A percentile compares a stretch with the other conserved stretches of the same genome.
These are phyloP conservation scores for Philonicus albiceps DNA, from an alignment of 2,888 invertebrate species.

Conservation along the genomic window DNA sequence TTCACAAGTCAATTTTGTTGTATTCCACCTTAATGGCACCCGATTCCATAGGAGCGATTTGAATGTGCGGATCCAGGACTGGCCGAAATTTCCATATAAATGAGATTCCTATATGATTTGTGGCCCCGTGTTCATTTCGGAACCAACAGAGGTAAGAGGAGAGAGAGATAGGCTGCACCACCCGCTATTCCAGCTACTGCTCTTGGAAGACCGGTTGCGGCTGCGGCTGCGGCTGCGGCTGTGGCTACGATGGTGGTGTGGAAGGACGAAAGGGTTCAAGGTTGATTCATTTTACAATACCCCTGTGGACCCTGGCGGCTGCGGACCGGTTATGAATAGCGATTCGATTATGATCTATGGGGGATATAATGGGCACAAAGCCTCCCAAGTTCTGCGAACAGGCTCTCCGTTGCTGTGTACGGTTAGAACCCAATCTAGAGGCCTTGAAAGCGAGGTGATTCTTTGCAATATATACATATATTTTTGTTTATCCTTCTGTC, in stretches of 20 bases:
- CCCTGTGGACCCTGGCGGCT: not conserved
- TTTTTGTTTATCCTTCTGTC: not conserved
- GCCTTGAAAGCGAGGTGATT: not conserved
- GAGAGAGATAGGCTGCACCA: not conserved
- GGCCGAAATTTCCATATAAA: not conserved
- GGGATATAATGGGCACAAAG: conserved; percentile 16
- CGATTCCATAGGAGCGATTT: not conserved
- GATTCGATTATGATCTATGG: conserved; percentile 26
- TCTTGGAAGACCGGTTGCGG: not conserved
- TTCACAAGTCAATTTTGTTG: not conserved
- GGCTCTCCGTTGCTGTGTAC: not conserved
- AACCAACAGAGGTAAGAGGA: not conserved
- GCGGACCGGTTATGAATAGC: conserved; percentile 17
- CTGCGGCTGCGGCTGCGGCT: not conserved
- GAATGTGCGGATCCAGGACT: not conserved
- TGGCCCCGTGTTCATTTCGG: not conserved
- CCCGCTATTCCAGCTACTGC: not conserved
- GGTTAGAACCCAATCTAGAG: not conserved
- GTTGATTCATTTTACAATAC: conserved; percentile 19
- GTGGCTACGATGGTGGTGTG: not conserved
- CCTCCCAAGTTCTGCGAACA: not conserved
- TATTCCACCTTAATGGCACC: not conserved
- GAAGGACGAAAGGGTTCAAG: conserved; percentile 1
- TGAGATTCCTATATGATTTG: not conserved
- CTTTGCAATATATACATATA: not conserved